These are phyloP conservation scores for Lates japonicus DNA, from an alignment of 2,797 vertebrate species.

Conservation along the genomic window DNA sequence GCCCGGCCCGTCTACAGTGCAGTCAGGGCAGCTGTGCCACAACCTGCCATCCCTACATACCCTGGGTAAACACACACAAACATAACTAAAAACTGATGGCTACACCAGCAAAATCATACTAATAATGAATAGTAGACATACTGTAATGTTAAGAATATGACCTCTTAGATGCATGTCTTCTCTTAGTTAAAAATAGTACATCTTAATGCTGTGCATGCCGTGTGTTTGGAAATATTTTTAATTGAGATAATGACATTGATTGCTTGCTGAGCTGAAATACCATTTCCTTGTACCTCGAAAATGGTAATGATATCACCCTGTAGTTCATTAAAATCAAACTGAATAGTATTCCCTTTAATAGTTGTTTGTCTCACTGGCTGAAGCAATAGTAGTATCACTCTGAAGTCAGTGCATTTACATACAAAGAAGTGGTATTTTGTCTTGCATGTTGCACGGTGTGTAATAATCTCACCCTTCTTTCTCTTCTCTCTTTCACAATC, in stretches of 20 bases:
- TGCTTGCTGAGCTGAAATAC: constrained; percentile 76
- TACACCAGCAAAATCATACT: background rate
- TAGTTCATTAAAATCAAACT: background rate
- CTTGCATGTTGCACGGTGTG: constrained; percentile 88
- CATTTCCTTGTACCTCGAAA: constrained; percentile 78
- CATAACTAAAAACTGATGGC: background rate
- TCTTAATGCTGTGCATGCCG: constrained; percentile 73
- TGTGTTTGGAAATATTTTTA: constrained; percentile 52
- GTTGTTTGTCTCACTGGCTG: background rate
- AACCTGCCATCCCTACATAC: constrained; percentile 94
- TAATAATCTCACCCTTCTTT: constrained; percentile 82
- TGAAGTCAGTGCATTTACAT: constrained; percentile 38
- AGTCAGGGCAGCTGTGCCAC: constrained; percentile 94
- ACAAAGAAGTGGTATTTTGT: constrained; percentile 85
- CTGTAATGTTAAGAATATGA: background rate
- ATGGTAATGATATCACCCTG: background rate
- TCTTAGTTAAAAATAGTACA: constrained; percentile 24
- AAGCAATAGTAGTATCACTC: constrained; percentile 60
- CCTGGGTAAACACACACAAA: constrained; percentile 90
- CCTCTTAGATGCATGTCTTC: constrained; percentile 55
- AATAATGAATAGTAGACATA: background rate
- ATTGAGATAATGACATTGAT: constrained; percentile 54
- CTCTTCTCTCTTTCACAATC: constrained; percentile 74
- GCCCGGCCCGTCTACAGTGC: constrained; percentile 96
- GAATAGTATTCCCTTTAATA: constrained; percentile 6